Percentiles rank a stretch among this genome's conserved stretches.
Evolutionary conservation across 2,888 invertebrate species (phyloP).

Genomic region (Melieria picta): DNA sequence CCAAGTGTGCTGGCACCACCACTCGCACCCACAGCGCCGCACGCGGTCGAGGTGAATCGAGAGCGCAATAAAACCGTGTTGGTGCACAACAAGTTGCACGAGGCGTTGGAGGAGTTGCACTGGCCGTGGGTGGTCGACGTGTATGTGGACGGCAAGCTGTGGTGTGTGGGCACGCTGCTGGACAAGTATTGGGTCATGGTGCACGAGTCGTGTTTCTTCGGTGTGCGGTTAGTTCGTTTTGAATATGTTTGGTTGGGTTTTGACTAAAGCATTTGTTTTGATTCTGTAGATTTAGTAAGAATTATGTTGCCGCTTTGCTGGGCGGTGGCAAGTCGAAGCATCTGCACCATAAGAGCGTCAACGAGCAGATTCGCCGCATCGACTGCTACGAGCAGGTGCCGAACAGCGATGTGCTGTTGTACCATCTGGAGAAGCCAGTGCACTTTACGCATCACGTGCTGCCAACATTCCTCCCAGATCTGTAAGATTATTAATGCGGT

Average conservation of each 20-base stretch:
- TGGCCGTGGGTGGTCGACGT: slow-evolving; percentile 83
- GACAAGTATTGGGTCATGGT: slow-evolving; percentile 75
- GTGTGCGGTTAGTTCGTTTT: slow-evolving; percentile 51
- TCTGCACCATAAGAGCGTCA: slow-evolving; percentile 70
- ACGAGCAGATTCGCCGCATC: slow-evolving; percentile 76
- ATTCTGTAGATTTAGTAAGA: slow-evolving; percentile 67
- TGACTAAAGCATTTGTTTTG: neutral
- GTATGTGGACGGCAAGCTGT: slow-evolving; percentile 75
- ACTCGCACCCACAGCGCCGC: slow-evolving; percentile 41
- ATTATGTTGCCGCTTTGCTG: slow-evolving; percentile 73
- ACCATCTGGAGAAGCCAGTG: slow-evolving; percentile 72
- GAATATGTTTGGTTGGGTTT: neutral
- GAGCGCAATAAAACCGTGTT: slow-evolving; percentile 56
- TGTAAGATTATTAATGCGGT: slow-evolving; percentile 61
- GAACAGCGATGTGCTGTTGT: slow-evolving; percentile 71
- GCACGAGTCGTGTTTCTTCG: slow-evolving; percentile 68
- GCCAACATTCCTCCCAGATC: slow-evolving; percentile 71
- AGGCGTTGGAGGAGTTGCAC: slow-evolving; percentile 59
- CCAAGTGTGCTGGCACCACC: slow-evolving; percentile 57
- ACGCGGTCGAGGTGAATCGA: slow-evolving; percentile 45
- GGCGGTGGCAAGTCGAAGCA: slow-evolving; percentile 74
- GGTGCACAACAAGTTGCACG: slow-evolving; percentile 56
- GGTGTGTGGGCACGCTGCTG: slow-evolving; percentile 76
- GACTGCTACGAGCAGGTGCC: slow-evolving; percentile 71
- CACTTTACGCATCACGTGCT: slow-evolving; percentile 73